A percentile compares a stretch with the other conserved stretches of the same genome.
phyloP scores from a whole-genome alignment of 2,888 invertebrate species.

The Andrena dorsata region DNA sequence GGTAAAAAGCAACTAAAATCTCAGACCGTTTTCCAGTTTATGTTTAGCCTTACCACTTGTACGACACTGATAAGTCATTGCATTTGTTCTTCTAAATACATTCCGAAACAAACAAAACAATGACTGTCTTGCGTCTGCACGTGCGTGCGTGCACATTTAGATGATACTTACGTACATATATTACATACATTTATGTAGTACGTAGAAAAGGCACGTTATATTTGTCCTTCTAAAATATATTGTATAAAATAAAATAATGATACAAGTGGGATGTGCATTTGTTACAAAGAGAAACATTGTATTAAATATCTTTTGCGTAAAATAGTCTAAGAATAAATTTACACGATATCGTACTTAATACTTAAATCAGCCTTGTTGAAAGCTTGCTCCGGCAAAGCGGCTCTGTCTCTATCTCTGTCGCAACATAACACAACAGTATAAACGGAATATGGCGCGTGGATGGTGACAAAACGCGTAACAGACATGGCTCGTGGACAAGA shows the following conservation, averaged over 20 bases:
- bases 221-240: slow-evolving; percentile 31
- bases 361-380: neutral
- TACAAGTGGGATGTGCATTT: neutral
- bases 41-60: neutral
- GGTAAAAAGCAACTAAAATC: neutral
- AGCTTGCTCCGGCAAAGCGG: neutral
- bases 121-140: neutral
- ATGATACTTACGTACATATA: no score
- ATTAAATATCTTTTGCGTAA: slow-evolving; percentile 13
- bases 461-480: neutral
- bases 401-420: neutral
- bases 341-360: neutral
- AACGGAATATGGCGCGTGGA: neutral
- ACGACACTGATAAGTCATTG: neutral
- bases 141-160: no score
- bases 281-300: slow-evolving; percentile 1
- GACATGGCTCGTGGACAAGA: slow-evolving; percentile 7
- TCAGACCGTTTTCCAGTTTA: neutral
- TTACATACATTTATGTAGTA: no score
- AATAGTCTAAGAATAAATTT: slow-evolving; percentile 12
- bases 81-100: neutral
- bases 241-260: slow-evolving; percentile 6
- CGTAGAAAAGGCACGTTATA: no score
- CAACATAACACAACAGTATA: neutral
- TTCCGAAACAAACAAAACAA: neutral